Evolutionary conservation across 2,888 invertebrate genomes (phyloP).

Genomic region (Orchestes rusci): DNA sequence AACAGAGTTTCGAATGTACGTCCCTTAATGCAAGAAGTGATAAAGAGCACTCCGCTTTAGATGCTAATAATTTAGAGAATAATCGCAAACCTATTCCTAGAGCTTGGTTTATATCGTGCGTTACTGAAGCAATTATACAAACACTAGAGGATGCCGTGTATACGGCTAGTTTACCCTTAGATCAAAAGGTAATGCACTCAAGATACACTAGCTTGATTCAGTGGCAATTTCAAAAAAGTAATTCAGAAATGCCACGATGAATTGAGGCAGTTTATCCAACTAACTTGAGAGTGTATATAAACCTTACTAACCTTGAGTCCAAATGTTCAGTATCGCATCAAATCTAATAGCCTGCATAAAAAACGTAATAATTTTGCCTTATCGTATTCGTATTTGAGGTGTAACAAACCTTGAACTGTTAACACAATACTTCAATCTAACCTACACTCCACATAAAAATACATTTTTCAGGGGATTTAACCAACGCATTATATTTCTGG

Average conservation of each 20-base stretch:
- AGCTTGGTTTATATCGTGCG: conserved; percentile 40
- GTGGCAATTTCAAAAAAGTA: no score
- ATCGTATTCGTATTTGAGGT: no score
- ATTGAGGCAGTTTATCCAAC: no score
- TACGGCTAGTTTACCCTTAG: conserved; percentile 35
- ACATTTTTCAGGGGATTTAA: no score
- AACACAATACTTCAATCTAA: no score
- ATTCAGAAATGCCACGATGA: no score
- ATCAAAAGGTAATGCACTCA: conserved; percentile 34
- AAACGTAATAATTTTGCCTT: background rate
- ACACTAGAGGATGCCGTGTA: conserved; percentile 40
- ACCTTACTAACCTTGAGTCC: conserved; percentile 1
- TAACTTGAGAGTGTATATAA: conserved; percentile 1
- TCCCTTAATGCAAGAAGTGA: conserved; percentile 13
- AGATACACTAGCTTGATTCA: no score
- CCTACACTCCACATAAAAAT: no score
- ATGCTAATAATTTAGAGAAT: no score
- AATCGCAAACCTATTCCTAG: conserved; percentile 29
- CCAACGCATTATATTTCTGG: no score
- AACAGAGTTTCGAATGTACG: conserved; percentile 20
- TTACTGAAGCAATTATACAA: conserved; percentile 40
- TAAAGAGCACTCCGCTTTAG: conserved; percentile 17
- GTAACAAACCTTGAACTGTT: no score
- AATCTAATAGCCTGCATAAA: background rate
- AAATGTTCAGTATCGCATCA: no score